Base-by-base conservation (phyloP, 2,797 vertebrate genomes). In the Sebastolobus alascanus region DNA sequence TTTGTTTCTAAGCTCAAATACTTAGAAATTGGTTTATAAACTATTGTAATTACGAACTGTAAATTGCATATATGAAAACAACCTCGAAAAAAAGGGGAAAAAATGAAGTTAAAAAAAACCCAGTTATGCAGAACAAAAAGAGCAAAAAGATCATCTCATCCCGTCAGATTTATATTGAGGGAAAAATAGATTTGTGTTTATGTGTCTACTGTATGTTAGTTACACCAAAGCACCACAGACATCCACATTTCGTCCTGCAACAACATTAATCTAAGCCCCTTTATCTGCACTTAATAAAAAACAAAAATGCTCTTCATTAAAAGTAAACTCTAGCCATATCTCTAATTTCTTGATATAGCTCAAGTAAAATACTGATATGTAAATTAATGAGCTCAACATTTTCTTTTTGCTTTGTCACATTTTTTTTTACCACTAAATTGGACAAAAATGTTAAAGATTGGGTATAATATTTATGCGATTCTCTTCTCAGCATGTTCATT, bases 161-260 rank as follows among this genome's bases (percentile, higher is more conserved):
- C 8, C 0, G 4, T 0, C 29, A 60, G 29, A 60, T 60, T 31
- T 18, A 0, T 9, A 60, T 5, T 33, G 58, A 33, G 16, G 5
- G 46, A 20, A 50, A 46, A 50, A 50, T 50, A 50, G 16, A 46
- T 18, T 8, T 0, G 0, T 46, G 43, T 46, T 3, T 43, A 16
- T 13, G 22, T 27, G 22, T 0, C 14, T 31, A 29, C 1, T 29
- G 56, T 31, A 1, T 0, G 3, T 25, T 56, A 27, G 55, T 1
- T 56, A 56, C 0, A 56, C 22, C 25, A 56, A 27, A 56, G 12
- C 54, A 56, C 12, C 3, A 7, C 27, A 58, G 14, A 61, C 2
- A n/a, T n/a, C 59, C 31, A 35, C 31, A 20, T 35, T n/a, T 12
- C 0, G 1, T 20, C 31, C 59, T 60, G 58, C 35, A 11, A 25